Evolutionary conservation across 2,797 vertebrate genomes (phyloP), one percentile per base, ranked within the genome.

Genomic region (Prionace glauca): DNA sequence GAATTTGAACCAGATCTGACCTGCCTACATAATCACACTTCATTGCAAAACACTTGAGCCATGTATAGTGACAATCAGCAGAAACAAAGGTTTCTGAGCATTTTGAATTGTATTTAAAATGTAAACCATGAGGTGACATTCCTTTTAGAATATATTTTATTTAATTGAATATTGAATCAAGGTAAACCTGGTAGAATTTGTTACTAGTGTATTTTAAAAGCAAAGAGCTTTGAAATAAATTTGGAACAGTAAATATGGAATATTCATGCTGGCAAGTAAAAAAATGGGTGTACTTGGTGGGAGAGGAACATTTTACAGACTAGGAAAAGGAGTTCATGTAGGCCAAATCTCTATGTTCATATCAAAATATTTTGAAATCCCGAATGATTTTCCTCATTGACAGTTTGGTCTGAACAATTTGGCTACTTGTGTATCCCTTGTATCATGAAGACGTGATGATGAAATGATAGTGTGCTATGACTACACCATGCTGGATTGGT

Each of bases 1-100:
- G 93, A 94, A 94, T 50, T 72, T 16, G 71, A 94, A 74, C 36
- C 93, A 94, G 22, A 26, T 74, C 93, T 29, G 14, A 94, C 41
- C 29, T 94, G 24, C 91, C 20, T 41, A 45, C 32, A 69, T 41
- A 69, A 94, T 4, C 45, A n/a, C 71, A 77, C 20, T 67, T 92
- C 90, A 41, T 60, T 74, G 16, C 71, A 72, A 74, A 95, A 77
- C 71, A 60, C 71, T n/a, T 74, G 11, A 32, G 71, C 71, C 69
- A 56, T 71, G n/a, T 24, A 29, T 20, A 77, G 26, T 56, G 29
- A 50, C 41, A 29, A 95, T 95, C 72, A 95, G 45, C 93, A 74
- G 29, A 56, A 2, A 12, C 72, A 10, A 77, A 77, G 24, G 29
- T n/a, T 56, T 56, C 29, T 50, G 93, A 95, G 22, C n/a, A 92